phyloP scores from a whole-genome alignment of 2,888 invertebrate genomes.

The Trachelus iudaicus region DNA sequence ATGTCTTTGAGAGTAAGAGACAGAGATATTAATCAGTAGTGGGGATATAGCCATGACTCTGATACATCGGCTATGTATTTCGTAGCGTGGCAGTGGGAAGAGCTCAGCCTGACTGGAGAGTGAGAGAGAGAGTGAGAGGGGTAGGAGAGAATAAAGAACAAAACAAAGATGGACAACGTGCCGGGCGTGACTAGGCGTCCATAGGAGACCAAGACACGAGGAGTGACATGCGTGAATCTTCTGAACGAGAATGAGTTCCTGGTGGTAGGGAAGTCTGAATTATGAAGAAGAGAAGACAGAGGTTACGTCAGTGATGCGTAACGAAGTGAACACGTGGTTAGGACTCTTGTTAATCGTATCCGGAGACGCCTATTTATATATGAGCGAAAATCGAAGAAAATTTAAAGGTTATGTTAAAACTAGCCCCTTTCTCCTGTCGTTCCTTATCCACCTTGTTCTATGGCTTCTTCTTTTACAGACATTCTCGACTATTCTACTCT shows the following conservation, averaged over 20 bases:
- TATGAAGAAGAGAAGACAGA: conserved; percentile 4
- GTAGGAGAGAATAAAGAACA: not conserved
- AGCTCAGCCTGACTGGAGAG: conserved; percentile 7
- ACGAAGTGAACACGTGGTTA: not conserved
- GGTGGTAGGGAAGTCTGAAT: not conserved
- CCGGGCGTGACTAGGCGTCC: not conserved
- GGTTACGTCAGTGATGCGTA: not conserved
- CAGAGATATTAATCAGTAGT: not conserved
- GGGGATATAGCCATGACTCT: not conserved
- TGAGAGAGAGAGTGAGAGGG: not conserved
- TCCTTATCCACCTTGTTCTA: not conserved
- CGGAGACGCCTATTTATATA: not conserved
- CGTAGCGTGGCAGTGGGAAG: conserved; percentile 5
- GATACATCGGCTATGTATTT: not conserved
- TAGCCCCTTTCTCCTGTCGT: not conserved
- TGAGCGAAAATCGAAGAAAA: not conserved
- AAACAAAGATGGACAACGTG: not conserved
- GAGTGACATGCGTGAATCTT: not conserved
- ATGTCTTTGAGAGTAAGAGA: conserved; percentile 9
- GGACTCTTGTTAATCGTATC: not conserved
- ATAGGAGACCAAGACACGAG: not conserved
- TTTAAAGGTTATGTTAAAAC: not conserved
- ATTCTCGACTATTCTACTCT: not conserved
- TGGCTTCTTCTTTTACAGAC: not conserved
- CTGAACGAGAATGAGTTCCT: not conserved